Conservation (phyloP, 2,797 vertebrate species). For the Pipistrellus nathusii region DNA sequence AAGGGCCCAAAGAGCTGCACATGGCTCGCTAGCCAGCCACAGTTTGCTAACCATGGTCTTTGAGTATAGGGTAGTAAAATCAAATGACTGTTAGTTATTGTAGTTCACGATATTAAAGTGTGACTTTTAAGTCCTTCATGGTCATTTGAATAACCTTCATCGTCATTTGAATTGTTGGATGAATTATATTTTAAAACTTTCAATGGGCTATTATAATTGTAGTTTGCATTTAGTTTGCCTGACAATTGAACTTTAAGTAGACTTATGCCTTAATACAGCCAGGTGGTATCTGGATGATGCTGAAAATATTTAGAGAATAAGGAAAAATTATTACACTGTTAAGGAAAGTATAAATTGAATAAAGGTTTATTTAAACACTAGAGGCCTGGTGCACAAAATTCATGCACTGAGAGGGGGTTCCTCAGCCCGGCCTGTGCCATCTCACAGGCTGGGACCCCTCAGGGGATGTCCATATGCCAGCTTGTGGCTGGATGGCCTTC, state of each 20-base stretch:
- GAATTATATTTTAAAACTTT: slow-evolving; percentile 86
- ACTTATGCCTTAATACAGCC: slow-evolving; percentile 81
- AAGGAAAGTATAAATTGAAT: slow-evolving; percentile 77
- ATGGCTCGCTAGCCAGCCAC: too few relatives aligned
- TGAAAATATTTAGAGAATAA: slow-evolving; percentile 82
- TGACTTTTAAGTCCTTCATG: slow-evolving; percentile 77
- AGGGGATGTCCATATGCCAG: too few relatives aligned
- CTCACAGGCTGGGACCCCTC: too few relatives aligned
- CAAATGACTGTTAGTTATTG: slow-evolving; percentile 72
- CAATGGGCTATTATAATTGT: slow-evolving; percentile 83
- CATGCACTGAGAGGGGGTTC: too few relatives aligned
- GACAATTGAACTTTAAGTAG: slow-evolving; percentile 85
- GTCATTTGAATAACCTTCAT: slow-evolving; percentile 77
- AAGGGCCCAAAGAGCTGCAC: too few relatives aligned
- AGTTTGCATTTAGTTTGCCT: slow-evolving; percentile 87
- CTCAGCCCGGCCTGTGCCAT: too few relatives aligned
- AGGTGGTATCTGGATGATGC: slow-evolving; percentile 86
- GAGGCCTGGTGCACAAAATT: too few relatives aligned
- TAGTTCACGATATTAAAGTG: slow-evolving; percentile 75
- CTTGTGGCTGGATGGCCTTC: too few relatives aligned
- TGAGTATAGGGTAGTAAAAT: slow-evolving; percentile 56
- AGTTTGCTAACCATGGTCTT: neutral
- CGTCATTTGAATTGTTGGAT: slow-evolving; percentile 80
- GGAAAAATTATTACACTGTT: slow-evolving; percentile 82
- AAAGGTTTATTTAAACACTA: slow-evolving; percentile 70